Evolutionary conservation across 1,140 invertebrate genomes (phyloP), one percentile per base, ranked within the genome.

Genomic region (Papilio glaucus): DNA sequence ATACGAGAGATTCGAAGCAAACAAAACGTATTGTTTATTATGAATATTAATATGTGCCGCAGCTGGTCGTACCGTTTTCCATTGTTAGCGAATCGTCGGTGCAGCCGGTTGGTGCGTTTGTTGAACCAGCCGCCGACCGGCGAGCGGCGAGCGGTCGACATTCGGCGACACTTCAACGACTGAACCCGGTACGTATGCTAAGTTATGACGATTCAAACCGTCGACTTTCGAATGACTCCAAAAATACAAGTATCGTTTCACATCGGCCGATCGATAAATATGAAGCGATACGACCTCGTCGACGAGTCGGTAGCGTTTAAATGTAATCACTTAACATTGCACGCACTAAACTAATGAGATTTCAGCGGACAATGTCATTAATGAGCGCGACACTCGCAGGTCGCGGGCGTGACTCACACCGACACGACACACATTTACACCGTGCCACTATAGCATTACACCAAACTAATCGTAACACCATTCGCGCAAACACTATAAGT

Each of bases 301-400:
- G 79, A 80, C 87, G 79, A 77, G 15, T 70, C 74, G 73, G 76
- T 77, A 78, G 79, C 77, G 75, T 88, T 90, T 87, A 87, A 91
- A 89, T 88, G 85, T 92, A 90, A 89, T 90, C 90, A 90, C 85
- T 92, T 88, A 88, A 90, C 87, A 87, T 82, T 85, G 85, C 87
- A 87, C 86, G 87, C 87, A 90, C 87, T 78, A 85, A 84, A 84
- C 85, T 89, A 91, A 92, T 90, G 86, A 90, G 85, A 91, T 88
- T 92, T 90, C 84, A 89, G 86, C 81, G 83, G 83, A 90, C 89
- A 89, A 85, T 83, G 85, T 86, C 80, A 87, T 85, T 92, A 90
- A 91, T 85, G 86, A 86, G 86, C 80, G 77, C 79, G 84, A 85
- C 87, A 85, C 78, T 85, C 76, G 80, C 84, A 79, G 79, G 80